A percentile compares a stretch with the other conserved stretches of the same genome.
Conservation (phyloP, 2,797 vertebrate genomes). For the Aselliscus stoliczkanus region DNA sequence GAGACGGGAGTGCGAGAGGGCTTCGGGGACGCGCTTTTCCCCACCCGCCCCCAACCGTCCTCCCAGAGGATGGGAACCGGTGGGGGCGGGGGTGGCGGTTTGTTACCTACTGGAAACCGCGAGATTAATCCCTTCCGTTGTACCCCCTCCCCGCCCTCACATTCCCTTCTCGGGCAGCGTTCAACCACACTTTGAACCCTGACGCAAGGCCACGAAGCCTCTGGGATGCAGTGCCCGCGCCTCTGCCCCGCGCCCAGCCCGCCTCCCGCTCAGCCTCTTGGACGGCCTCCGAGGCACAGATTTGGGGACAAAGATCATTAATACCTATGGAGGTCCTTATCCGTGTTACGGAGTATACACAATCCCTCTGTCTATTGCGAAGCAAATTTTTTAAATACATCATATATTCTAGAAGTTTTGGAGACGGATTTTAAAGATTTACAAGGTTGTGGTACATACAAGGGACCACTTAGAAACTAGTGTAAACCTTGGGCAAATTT, state of each 20-base stretch:
- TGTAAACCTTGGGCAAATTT: not conserved
- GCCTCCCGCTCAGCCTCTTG: not conserved
- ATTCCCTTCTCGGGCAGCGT: not conserved
- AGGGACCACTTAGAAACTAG: not conserved
- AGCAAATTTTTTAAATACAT: not conserved
- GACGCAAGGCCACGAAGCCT: not conserved
- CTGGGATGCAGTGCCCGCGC: not conserved
- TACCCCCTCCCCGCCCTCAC: not conserved
- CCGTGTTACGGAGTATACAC: not conserved
- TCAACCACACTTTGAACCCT: accelerated
- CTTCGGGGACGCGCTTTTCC: slow-evolving; percentile 43
- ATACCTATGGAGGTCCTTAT: not conserved
- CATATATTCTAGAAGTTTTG: not conserved
- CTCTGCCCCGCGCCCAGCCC: not conserved
- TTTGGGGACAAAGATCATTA: not conserved
- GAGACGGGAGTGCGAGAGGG: not conserved
- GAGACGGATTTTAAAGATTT: not conserved
- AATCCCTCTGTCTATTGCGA: not conserved
- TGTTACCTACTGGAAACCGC: not conserved
- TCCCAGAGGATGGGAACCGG: not conserved
- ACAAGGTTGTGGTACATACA: not conserved
- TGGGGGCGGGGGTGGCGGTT: not conserved
- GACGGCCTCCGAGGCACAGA: not conserved
- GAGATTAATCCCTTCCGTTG: not conserved
- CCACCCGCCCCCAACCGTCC: slow-evolving; percentile 54